Conservation (phyloP, 1,140 invertebrate genomes). For the Dufourea novaeangliae region DNA sequence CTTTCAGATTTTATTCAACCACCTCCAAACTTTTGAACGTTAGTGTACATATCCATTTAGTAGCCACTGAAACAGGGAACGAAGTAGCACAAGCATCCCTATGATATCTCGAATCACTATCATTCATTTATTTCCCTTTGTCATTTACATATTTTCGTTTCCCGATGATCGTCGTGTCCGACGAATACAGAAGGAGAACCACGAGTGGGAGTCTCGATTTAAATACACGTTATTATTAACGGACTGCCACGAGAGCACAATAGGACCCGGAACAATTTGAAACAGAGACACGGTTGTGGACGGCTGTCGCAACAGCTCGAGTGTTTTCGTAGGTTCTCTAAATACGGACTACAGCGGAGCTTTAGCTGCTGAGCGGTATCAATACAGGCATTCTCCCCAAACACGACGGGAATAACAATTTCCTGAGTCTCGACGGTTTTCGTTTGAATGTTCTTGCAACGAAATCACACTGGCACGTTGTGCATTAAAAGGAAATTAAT, state of each 20-base stretch:
- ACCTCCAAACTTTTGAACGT: no score
- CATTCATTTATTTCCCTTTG: no score
- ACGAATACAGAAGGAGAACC: conserved; percentile 28
- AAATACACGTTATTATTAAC: conserved; percentile 54
- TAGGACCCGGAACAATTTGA: conserved; percentile 58
- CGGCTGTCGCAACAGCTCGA: conserved; percentile 76
- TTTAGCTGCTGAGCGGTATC: conserved; percentile 51
- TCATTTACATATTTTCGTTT: not conserved
- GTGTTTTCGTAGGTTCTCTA: conserved; percentile 75
- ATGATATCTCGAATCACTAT: no score
- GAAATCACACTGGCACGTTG: no score
- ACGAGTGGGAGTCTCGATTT: conserved; percentile 30
- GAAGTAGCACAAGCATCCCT: no score
- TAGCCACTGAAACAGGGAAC: no score
- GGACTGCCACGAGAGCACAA: conserved; percentile 39
- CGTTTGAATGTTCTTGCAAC: no score
- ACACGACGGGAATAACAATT: conserved; percentile 50
- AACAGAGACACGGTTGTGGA: conserved; percentile 67
- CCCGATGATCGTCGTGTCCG: not conserved
- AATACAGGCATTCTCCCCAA: conserved; percentile 38
- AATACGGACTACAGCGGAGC: conserved; percentile 53
- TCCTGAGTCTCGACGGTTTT: not conserved
- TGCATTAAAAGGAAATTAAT: no score
- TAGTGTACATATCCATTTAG: no score
- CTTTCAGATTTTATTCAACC: no score